These are phyloP conservation scores for Ormyrus thymus DNA, from an alignment of 2,888 invertebrate genomes.

Conservation along the genomic window DNA sequence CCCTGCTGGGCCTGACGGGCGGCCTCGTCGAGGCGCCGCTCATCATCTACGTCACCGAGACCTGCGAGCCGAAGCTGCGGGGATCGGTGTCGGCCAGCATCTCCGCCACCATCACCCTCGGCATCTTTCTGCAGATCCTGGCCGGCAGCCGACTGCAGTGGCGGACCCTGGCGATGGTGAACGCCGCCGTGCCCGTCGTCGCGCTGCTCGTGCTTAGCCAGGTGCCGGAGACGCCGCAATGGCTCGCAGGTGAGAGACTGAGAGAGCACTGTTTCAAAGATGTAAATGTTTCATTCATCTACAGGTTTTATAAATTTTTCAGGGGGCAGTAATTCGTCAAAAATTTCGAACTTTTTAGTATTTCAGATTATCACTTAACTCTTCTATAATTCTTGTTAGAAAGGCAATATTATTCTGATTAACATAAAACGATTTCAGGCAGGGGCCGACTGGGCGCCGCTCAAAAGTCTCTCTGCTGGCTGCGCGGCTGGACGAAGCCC, in stretches of 20 bases:
- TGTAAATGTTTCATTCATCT: no score
- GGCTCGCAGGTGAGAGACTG: conserved; percentile 45
- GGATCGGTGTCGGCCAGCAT: conserved; percentile 15
- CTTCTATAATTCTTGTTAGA: no score
- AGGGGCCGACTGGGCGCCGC: conserved; percentile 20
- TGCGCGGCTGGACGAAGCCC: conserved; percentile 39
- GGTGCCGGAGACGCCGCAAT: conserved; percentile 41
- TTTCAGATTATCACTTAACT: no score
- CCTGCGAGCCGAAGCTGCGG: conserved; percentile 27
- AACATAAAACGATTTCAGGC: not conserved
- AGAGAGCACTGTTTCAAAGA: no score
- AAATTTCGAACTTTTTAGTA: no score
- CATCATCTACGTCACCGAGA: conserved; percentile 36
- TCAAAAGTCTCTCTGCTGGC: conserved; percentile 20
- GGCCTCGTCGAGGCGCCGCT: conserved; percentile 34
- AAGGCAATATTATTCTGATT: no score
- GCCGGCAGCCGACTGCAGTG: conserved; percentile 27
- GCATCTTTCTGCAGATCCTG: conserved; percentile 35
- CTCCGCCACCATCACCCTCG: conserved; percentile 11
- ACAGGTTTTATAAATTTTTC: no score
- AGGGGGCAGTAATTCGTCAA: no score
- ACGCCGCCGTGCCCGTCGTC: not conserved
- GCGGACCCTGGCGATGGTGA: conserved; percentile 25
- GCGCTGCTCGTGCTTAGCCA: conserved; percentile 10
- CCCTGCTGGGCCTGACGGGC: conserved; percentile 5